Conservation (phyloP, 2,113 vertebrate genomes). For the Saimiri boliviensis region DNA sequence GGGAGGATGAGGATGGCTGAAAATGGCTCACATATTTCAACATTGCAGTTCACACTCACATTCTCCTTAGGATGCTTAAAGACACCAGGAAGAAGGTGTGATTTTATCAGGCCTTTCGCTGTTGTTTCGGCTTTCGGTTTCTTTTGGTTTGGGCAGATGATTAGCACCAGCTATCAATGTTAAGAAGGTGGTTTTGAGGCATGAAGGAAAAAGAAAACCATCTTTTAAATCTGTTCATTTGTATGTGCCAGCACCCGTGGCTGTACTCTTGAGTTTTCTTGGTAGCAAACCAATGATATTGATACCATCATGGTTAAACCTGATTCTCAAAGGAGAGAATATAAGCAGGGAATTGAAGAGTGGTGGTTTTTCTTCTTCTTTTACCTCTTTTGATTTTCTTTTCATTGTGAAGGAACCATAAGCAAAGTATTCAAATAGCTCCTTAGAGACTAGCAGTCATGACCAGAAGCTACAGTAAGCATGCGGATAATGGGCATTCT, state of each 20-base stretch:
- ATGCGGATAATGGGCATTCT: not conserved
- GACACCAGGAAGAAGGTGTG: not conserved
- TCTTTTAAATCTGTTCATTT: not conserved
- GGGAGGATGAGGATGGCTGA: not conserved
- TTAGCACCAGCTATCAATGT: not conserved
- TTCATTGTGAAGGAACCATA: not conserved
- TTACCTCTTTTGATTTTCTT: not conserved
- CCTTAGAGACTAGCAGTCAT: not conserved
- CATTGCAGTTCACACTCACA: not conserved
- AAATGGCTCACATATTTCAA: not conserved
- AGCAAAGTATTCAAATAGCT: constrained; percentile 4
- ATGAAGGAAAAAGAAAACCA: not conserved
- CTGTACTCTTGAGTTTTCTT: not conserved
- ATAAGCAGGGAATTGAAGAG: not conserved
- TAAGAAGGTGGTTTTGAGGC: not conserved
- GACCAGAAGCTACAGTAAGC: not conserved
- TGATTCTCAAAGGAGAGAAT: not conserved
- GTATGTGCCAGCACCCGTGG: not conserved
- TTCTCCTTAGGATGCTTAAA: not conserved
- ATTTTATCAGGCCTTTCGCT: not conserved
- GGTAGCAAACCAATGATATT: not conserved
- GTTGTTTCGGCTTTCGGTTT: not conserved
- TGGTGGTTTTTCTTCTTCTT: not conserved
- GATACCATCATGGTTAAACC: not conserved
- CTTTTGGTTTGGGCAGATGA: not conserved